Percentiles rank a stretch among this genome's conserved stretches.
phyloP scores from a whole-genome alignment of 2,113 vertebrate genomes.

The Murina feae region DNA sequence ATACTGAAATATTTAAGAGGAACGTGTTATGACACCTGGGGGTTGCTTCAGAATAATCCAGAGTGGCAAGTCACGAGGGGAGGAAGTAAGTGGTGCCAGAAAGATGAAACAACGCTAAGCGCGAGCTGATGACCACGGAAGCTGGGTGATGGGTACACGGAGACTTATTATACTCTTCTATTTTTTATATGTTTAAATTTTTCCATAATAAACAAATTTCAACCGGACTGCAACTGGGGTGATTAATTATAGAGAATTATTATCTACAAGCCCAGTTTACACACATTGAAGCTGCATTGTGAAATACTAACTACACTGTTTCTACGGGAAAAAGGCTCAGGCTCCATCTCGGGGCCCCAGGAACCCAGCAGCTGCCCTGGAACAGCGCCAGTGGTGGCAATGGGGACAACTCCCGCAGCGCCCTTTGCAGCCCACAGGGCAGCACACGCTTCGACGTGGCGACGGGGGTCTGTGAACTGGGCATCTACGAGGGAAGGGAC shows the following conservation, averaged over 20 bases:
- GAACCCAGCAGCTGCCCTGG: background rate
- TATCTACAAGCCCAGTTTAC: background rate
- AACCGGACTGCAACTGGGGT: background rate
- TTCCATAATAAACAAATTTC: background rate
- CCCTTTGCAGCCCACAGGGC: background rate
- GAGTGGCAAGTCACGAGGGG: too few relatives aligned
- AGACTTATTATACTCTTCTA: background rate
- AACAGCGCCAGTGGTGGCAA: background rate
- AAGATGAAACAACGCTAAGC: background rate
- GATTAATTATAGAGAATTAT: background rate
- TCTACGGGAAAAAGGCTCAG: background rate
- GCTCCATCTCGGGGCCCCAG: background rate
- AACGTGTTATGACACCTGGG: background rate
- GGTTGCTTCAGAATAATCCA: background rate
- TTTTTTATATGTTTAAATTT: background rate
- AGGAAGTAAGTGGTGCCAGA: fast-evolving
- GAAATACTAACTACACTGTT: background rate
- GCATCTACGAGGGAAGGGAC: background rate
- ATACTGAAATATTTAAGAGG: background rate
- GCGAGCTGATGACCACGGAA: fast-evolving
- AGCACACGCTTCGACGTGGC: background rate
- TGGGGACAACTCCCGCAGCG: background rate
- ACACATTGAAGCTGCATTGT: background rate
- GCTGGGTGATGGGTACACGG: too few relatives aligned
- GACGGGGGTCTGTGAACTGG: background rate